Percentiles rank a stretch among this genome's conserved stretches.
Conservation (phyloP, 2,888 invertebrate species). For the Neuroscelio doddi region DNA sequence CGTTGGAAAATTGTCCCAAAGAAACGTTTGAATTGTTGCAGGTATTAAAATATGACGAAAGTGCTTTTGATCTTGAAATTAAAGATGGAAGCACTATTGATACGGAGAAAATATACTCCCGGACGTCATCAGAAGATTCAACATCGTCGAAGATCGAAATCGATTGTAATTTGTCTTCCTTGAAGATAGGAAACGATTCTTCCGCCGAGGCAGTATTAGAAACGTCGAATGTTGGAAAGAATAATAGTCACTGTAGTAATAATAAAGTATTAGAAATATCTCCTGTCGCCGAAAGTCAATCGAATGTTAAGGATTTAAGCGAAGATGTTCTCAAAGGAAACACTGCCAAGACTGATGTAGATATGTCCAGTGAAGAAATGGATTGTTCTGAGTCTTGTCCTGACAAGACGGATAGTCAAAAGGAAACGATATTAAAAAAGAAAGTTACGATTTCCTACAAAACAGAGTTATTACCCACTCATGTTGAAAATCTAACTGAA, state of each 20-base stretch:
- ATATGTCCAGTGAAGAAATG: slow-evolving; percentile 8
- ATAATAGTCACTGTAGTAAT: slow-evolving; percentile 24
- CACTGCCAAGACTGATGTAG: slow-evolving; percentile 36
- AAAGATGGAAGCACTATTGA: no score
- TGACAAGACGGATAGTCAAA: neutral
- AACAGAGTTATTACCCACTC: neutral
- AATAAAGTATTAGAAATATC: slow-evolving; percentile 17
- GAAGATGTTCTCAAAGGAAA: slow-evolving; percentile 10
- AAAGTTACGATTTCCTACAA: neutral
- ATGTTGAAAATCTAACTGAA: neutral
- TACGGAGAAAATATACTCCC: no score
- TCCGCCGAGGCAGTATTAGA: slow-evolving; percentile 28
- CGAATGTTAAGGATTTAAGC: slow-evolving; percentile 20
- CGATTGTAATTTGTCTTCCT: slow-evolving; percentile 22
- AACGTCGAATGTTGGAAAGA: slow-evolving; percentile 11
- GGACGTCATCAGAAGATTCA: slow-evolving; percentile 12
- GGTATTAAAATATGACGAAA: no score
- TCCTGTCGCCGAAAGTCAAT: slow-evolving; percentile 28
- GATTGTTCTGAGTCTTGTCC: neutral
- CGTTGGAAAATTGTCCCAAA: slow-evolving; percentile 7
- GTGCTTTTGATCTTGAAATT: no score
- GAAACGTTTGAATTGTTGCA: slow-evolving; percentile 29
- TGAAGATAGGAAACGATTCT: slow-evolving; percentile 8
- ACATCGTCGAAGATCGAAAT: slow-evolving; percentile 14
- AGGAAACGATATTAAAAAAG: neutral